Base-by-base conservation (phyloP, 2,113 vertebrate species). In the Sceloporus tristichus region DNA sequence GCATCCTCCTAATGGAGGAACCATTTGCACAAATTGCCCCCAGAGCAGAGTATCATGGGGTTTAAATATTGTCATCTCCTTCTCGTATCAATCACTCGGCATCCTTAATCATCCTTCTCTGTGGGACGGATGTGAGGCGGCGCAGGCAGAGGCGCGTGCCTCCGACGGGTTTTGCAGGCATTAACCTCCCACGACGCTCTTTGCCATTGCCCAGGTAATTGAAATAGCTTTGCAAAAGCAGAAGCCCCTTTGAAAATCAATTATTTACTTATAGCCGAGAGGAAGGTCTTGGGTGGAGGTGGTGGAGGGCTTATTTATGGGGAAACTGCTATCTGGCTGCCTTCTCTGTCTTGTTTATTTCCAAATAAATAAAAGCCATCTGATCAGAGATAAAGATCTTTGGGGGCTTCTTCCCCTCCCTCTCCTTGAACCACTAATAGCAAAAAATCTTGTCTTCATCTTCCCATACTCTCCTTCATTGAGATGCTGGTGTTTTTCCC, bases 371-470 rank as follows among this genome's bases (percentile, higher is more conserved):
- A 94, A 94, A 95, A 95, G 90, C 91, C 13, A 89, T 38, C 92
- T 96, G 93, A 95, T 95, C 95, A 92, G 90, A 94, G 92, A 94
- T 92, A 92, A 92, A 95, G 90, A 93, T 94, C 93, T 91, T 86
- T 80, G 88, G 93, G 73, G 29, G 2, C 38, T 38, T 73, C n/a
- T 25, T 75, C 27, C 2, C 19, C 25, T 93, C 91, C 3, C 19
- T 13, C 53, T 74, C 34, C 1, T n/a, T 86, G 90, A 88, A 91
- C 87, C 93, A 89, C 82, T 82, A 92, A 84, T 93, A 93, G 89
- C 91, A 90, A 88, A 81, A 85, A 91, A 90, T 94, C 92, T 91
- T 92, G 89, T 93, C 94, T 93, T 84, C 90, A 87, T 93, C 68
- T 38, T 76, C 34, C 13, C 91, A 88, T 23, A 87, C 80, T 90